Base-by-base conservation (phyloP, 30 jellyfish, hydroid and myxozoan genomes). In the Aurelia aurita region DNA sequence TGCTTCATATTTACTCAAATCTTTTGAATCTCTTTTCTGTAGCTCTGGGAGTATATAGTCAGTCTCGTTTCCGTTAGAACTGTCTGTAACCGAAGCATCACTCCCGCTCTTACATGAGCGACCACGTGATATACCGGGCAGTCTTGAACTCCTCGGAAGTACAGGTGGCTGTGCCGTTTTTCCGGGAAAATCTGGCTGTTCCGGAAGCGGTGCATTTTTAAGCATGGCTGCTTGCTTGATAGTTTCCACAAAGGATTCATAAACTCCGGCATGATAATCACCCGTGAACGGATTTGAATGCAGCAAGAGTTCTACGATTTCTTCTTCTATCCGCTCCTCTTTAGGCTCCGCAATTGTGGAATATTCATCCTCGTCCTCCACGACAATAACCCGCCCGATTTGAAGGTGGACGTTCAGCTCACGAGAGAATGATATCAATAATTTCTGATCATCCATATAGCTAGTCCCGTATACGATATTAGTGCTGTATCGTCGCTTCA, bases 381-480 rank as follows among this genome's bases (percentile, higher is more conserved):
- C 80, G 23, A 69, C 45, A 25, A 70, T 34, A 7, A 84, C 90
- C n/a, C 58, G 58, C 10, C 95, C 92, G 3, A 89, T 65, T 67
- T 81, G 94, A n/a, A 89, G 75, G 1, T 87, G 74, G 21, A 89
- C 85, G 13, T 87, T 87, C 21, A 89, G 34, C 0, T 63, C 90
- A 58, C 86, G 84, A 23, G 97, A 89, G 59, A 89, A 89, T 2
- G 97, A 71, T 77, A 81, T 61, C 25, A 91, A 57, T 19, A 69
- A 46, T 54, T 89, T 73, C 6, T 71, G 60, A 28, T 83, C 82
- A 22, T 89, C 93, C 31, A 76, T 74, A 46, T 81, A 72, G 34
- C 54, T 57, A 13, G 97, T 89, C 21, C 90, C 93, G 63, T 67
- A 74, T 12, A 89, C 79, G 12, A 86, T 54, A 55, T 74, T 74